A percentile compares a stretch with the other conserved stretches of the same genome.
Conservation (phyloP, 2,797 vertebrate genomes). For the Amblyraja radiata region DNA sequence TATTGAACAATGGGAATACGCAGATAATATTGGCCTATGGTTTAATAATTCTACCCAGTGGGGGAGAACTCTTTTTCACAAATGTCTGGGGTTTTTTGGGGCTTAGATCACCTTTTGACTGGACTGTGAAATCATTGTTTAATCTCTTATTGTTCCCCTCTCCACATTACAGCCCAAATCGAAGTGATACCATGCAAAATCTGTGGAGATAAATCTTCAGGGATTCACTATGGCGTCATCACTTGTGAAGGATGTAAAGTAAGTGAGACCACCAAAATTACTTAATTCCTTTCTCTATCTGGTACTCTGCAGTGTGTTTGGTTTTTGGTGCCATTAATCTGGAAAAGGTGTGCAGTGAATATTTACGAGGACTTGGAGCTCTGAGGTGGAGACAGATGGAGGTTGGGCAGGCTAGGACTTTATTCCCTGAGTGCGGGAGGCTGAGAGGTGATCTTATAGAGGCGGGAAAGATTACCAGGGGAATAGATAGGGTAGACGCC, state of each 20-base stretch:
- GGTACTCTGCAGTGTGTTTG: too few species aligned
- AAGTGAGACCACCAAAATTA: slow-evolving; percentile 42
- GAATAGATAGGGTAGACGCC: too few species aligned
- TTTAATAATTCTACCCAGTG: neutral
- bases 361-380: too few species aligned
- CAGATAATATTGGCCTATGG: neutral
- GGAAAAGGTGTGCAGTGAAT: too few species aligned
- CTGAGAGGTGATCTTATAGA: too few species aligned
- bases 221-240: slow-evolving; percentile 88
- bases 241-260: slow-evolving; percentile 95
- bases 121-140: neutral
- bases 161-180: slow-evolving; percentile 70
- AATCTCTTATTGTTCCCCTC: neutral
- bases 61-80: neutral
- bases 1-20: too few species aligned
- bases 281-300: neutral
- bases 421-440: too few species aligned
- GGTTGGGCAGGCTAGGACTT: too few species aligned
- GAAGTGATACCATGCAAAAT: slow-evolving; percentile 91
- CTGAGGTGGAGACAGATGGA: too few species aligned
- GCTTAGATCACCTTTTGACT: neutral
- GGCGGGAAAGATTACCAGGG: too few species aligned
- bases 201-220: slow-evolving; percentile 87
- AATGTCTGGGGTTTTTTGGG: neutral
- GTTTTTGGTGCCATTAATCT: too few species aligned